Conservation (phyloP, 2,888 invertebrate species). For the Dermolepida albohirtum region DNA sequence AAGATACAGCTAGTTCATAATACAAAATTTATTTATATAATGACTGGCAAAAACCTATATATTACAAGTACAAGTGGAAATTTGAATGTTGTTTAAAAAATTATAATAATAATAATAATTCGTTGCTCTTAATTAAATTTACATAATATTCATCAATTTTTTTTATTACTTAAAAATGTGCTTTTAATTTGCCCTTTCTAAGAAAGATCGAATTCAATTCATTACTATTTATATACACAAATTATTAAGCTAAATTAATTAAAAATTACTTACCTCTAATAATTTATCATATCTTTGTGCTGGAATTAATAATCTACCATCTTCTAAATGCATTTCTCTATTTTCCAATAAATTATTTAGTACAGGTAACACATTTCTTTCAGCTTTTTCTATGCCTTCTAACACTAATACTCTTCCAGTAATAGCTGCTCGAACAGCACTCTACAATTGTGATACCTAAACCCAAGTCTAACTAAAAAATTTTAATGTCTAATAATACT, state of each 20-base stretch:
- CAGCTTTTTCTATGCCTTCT: conserved; percentile 98
- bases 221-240: not conserved
- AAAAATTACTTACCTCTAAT: conserved; percentile 71
- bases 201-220: conserved; percentile 1
- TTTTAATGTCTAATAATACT: conserved; percentile 18
- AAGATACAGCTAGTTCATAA: too few species aligned
- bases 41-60: too few species aligned
- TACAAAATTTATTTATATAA: too few species aligned
- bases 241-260: too few species aligned
- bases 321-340: conserved; percentile 98
- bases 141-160: too few species aligned
- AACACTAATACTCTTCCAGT: conserved; percentile 89
- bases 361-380: conserved; percentile 95
- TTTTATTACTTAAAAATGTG: too few species aligned
- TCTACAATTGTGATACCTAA: conserved; percentile 66
- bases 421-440: conserved; percentile 92
- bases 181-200: not conserved
- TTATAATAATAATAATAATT: too few species aligned
- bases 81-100: too few species aligned
- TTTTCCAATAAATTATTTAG: conserved; percentile 97
- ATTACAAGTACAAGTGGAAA: too few species aligned
- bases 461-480: conserved; percentile 31
- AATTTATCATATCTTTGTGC: conserved; percentile 91
- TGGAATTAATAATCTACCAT: conserved; percentile 93
- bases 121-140: too few species aligned